Conservation (phyloP, 2,113 vertebrate species). For the Ptilorrhoa leucosticta region DNA sequence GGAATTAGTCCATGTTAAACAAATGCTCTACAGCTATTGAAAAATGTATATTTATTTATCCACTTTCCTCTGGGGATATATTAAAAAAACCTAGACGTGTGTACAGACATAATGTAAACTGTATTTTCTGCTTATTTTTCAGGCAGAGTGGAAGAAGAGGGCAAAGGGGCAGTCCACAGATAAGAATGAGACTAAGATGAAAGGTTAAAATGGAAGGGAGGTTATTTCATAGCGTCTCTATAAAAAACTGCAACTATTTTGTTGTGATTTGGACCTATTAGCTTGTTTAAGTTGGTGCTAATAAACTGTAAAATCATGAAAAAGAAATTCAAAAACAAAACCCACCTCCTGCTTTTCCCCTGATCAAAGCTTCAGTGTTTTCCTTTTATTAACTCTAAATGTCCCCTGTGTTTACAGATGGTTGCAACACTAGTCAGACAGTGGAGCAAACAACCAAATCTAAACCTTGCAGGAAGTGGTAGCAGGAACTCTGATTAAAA, state of each 20-base stretch:
- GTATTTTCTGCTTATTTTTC: slow-evolving; percentile 40
- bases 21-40: slow-evolving; percentile 9
- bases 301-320: slow-evolving; percentile 29
- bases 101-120: not conserved
- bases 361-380: slow-evolving; percentile 36
- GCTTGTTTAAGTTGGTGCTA: slow-evolving; percentile 4
- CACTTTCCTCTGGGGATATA: not conserved
- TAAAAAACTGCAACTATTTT: slow-evolving; percentile 26
- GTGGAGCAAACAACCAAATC: not conserved
- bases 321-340: not conserved
- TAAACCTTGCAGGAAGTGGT: not conserved
- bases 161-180: not conserved
- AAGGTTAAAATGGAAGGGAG: not conserved
- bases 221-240: not conserved
- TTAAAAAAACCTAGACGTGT: not conserved
- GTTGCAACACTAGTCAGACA: not conserved
- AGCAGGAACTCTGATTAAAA: not conserved
- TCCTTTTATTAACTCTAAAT: slow-evolving; percentile 32
- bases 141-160: not conserved
- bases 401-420: slow-evolving; percentile 16
- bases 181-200: slow-evolving; percentile 25
- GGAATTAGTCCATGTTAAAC: slow-evolving; percentile 9
- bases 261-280: slow-evolving; percentile 33
- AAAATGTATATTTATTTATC: slow-evolving; percentile 30
- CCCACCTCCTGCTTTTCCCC: not conserved